A percentile compares a stretch with the other conserved stretches of the same genome.
These are phyloP conservation scores for Eristalis arbustorum DNA, from an alignment of 2,888 invertebrate genomes.

Conservation along the genomic window DNA sequence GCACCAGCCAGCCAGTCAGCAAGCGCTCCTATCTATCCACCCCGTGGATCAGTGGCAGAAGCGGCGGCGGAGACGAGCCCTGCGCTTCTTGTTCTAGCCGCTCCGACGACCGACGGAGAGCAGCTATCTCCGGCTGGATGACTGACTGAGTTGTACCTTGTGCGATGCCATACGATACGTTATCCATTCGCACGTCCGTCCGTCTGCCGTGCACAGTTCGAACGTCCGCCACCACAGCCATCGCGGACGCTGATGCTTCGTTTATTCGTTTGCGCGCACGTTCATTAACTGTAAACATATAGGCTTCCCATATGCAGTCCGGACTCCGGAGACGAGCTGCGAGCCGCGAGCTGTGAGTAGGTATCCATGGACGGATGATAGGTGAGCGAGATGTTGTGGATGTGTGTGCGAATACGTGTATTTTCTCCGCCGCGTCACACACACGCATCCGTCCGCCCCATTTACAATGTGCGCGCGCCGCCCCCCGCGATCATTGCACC, in stretches of 20 bases:
- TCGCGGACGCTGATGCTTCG: conserved; percentile 27
- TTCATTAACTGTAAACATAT: conserved; percentile 70
- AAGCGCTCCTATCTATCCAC: conserved; percentile 59
- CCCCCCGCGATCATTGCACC: conserved; percentile 66
- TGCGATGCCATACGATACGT: conserved; percentile 66
- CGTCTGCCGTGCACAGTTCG: not conserved
- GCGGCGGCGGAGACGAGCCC: conserved; percentile 39
- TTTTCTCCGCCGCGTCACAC: conserved; percentile 28
- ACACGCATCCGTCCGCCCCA: conserved; percentile 62
- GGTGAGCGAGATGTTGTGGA: conserved; percentile 43
- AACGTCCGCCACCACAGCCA: not conserved
- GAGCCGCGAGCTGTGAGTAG: not conserved
- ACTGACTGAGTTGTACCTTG: conserved; percentile 67
- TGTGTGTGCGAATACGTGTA: conserved; percentile 14
- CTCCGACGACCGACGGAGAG: not conserved
- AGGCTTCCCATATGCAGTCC: conserved; percentile 40
- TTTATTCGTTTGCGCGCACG: conserved; percentile 64
- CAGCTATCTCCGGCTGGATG: conserved; percentile 58
- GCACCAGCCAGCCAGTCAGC: conserved; percentile 7
- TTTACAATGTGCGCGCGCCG: conserved; percentile 62
- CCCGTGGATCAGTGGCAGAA: conserved; percentile 42
- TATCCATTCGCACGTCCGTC: conserved; percentile 59
- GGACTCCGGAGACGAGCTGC: not conserved
- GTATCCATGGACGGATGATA: conserved; percentile 21
- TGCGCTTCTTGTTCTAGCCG: conserved; percentile 27